Base-by-base conservation (phyloP, 2,888 invertebrate species). In the Drosophila pseudotakahashii region DNA sequence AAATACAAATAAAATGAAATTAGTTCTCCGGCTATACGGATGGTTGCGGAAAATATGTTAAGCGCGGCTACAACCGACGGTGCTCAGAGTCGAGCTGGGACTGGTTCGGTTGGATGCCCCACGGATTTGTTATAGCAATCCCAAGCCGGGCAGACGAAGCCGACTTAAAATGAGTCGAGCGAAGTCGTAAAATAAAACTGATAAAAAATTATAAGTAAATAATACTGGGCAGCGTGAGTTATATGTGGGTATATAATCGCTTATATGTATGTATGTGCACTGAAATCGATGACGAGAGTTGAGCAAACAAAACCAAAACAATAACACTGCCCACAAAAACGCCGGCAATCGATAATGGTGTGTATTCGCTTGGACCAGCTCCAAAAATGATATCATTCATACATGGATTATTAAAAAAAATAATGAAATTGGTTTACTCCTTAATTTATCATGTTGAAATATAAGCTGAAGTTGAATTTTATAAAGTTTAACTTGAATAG, bases 71-170 rank as follows among this genome's bases (percentile, higher is more conserved):
- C 88, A 75, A 84, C 88, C 85, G 72, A 71, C 54, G 63, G 48
- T 69, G 73, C 77, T 80, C 84, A 78, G 73, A 70, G 78, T 69
- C 78, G 71, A 80, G 87, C 87, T 63, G 73, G 75, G 78, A 84
- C 89, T 83, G 83, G 79, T 80, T 83, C 45, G 51, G 23, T 30
- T 54, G 41, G 58, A 50, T 53, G 75, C 41, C 52, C 68, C 54
- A 67, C 72, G 66, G 80, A 83, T 80, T 86, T 68, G 73, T 78
- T 85, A 84, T 77, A 67, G 55, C 60, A 36, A 26, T 34, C 44
- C 55, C 13, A 36, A 54, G 30, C 63, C 44, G 14, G 36, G 59
- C 41, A 41, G 45, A 32, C 42, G 59, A 30, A 51, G 63, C 42
- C 60, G 48, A 51, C 57, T 52, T 39, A 14, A 32, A 10, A 44